These are phyloP conservation scores for Meteorus colon DNA, from an alignment of 2,888 invertebrate species.

Conservation along the genomic window DNA sequence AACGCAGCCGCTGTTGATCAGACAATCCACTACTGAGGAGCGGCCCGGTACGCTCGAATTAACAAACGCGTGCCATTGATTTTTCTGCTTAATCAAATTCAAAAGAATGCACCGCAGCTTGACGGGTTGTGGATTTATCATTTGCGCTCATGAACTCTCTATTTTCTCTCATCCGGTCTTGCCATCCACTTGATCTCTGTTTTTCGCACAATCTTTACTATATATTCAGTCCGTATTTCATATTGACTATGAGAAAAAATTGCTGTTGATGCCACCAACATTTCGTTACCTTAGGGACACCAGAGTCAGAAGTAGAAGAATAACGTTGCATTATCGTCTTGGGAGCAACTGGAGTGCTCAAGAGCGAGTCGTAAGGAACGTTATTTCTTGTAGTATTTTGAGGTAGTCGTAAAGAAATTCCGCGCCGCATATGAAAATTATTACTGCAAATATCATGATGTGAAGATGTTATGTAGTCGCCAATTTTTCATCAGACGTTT, in stretches of 20 bases:
- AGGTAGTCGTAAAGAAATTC: slow-evolving; percentile 2
- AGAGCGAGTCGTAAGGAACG: slow-evolving; percentile 1
- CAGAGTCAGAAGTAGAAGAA: not conserved
- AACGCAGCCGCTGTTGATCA: slow-evolving; percentile 44
- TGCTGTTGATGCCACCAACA: not conserved
- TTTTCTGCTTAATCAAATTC: slow-evolving; percentile 42
- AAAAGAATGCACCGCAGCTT: slow-evolving; percentile 29
- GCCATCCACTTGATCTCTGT: too few relatives aligned
- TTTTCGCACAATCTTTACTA: not conserved
- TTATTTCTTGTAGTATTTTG: slow-evolving; percentile 15
- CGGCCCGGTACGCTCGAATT: slow-evolving; percentile 35
- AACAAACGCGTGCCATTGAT: slow-evolving; percentile 45
- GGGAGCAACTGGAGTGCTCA: slow-evolving; percentile 26
- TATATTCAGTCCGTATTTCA: slow-evolving; percentile 18
- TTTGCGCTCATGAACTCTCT: slow-evolving; percentile 21
- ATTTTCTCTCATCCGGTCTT: not conserved
- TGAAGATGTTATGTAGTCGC: not conserved
- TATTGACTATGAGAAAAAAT: slow-evolving; percentile 24
- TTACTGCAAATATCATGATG: too few relatives aligned
- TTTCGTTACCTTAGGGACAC: not conserved
- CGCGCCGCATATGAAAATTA: too few relatives aligned
- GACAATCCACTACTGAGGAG: slow-evolving; percentile 40
- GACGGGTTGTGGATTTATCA: slow-evolving; percentile 29
- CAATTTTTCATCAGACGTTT: not conserved
- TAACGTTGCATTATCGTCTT: slow-evolving; percentile 24